Evolutionary conservation across 2,888 invertebrate species (phyloP), one percentile per base, ranked within the genome.

Genomic region (Caenorhabditis japonica): DNA sequence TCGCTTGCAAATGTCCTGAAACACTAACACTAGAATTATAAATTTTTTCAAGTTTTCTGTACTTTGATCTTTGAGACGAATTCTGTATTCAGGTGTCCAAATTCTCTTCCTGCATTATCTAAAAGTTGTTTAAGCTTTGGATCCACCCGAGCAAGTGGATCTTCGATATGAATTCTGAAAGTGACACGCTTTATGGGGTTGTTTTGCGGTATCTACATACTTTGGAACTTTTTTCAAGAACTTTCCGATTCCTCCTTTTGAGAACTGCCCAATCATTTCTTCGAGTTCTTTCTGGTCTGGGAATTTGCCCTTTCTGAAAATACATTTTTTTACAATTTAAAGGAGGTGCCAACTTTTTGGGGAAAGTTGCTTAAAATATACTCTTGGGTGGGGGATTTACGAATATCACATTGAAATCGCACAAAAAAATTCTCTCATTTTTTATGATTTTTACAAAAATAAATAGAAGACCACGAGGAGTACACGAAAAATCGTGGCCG

Each of bases 261-360:
- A 44, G 19, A 77, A 62, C 19, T 49, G 30, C 0, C 43, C 47
- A 15, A 77, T 23, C 70, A 77, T 73, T 7, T 70, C 62, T 51
- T 77, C 69, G 2, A 77, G 36, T n/a, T 77, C 74, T 13, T 58
- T 49, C 43, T 62, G 72, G 44, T 71, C 64, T 1, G 77, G 77
- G 19, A 75, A 30, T 21, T 49, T 60, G 34, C 70, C 73, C 30
- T 52, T 56, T 59, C 72, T 71, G 27, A 38, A 68, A 41, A 52
- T 17, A 21, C 21, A 25, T 21, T n/a, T 17, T 30, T 3, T 25
- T n/a, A n/a, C n/a, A n/a, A n/a, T n/a, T n/a, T n/a, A n/a, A n/a
- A n/a, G n/a, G n/a, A n/a, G n/a, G n/a, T n/a, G n/a, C n/a, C n/a
- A n/a, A n/a, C n/a, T n/a, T n/a, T n/a, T n/a, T n/a, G n/a, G n/a